Evolutionary conservation across 2,113 vertebrate species (phyloP).

Genomic region (Emydura subglobosa): DNA sequence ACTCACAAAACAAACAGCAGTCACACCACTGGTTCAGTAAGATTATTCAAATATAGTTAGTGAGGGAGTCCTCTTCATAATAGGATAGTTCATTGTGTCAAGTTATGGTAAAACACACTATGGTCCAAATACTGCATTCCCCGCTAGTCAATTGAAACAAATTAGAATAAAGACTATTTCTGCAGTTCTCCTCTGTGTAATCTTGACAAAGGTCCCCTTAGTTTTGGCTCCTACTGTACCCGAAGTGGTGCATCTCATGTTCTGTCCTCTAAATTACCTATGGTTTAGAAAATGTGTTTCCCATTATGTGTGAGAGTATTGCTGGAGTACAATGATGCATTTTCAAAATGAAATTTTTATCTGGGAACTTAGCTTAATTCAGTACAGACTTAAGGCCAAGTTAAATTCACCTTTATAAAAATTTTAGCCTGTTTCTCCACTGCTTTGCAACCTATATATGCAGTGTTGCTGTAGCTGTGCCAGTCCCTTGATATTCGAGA

Average conservation of each 20-base stretch:
- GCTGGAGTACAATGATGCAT: neutral
- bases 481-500: neutral
- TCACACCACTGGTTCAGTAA: fast-evolving
- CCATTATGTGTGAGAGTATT: neutral
- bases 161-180: neutral
- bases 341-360: neutral
- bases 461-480: neutral
- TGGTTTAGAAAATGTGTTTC: neutral
- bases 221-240: neutral
- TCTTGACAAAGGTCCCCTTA: fast-evolving
- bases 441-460: neutral
- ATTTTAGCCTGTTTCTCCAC: neutral
- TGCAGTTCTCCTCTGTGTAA: neutral
- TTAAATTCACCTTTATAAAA: neutral
- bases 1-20: neutral
- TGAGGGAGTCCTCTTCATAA: neutral
- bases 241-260: neutral
- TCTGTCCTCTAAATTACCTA: neutral
- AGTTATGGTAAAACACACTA: neutral
- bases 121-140: neutral
- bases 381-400: neutral
- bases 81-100: neutral
- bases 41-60: neutral
- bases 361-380: neutral
- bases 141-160: neutral